Evolutionary conservation across 2,113 vertebrate genomes (phyloP), one percentile per base, ranked within the genome.

Genomic region (Trinectes maculatus): DNA sequence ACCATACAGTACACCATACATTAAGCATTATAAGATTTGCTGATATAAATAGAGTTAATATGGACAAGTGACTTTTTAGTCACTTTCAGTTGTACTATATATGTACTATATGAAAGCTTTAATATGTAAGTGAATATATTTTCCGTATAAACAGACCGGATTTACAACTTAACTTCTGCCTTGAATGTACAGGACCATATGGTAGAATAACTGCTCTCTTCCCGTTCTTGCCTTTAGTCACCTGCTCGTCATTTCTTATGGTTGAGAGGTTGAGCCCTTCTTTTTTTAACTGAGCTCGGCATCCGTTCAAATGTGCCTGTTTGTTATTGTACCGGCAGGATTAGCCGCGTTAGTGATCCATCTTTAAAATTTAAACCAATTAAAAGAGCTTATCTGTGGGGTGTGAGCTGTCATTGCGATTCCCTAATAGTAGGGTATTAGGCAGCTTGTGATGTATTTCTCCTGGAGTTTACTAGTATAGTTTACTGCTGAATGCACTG

Each of bases 361-460:
- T 64, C 52, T 60, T 58, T 26, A 29, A 29, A 76, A 57, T 48
- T 59, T 25, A 82, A 77, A 77, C 71, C 58, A 77, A 67, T 80
- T 77, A 66, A 62, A 84, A 62, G 40, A 33, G 53, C 57, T 78
- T 71, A 57, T 31, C 79, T 83, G 69, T 78, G 52, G n/a, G 61
- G 60, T 66, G 11, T 5, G 16, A 60, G 70, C 62, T 76, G 56
- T 51, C 74, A 71, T 75, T 71, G 42, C 51, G 29, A 54, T 67
- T 34, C 44, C 10, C 33, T 79, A 80, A 80, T 70, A 65, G 71
- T 34, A 47, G 40, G n/a, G 47, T 58, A 54, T 82, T 79, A 75
- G 70, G 49, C 10, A 11, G 51, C 73, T 78, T 77, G 74, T 58
- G 33, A 76, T 71, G 39, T 53, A 56, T 83, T 68, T 54, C 61